phyloP scores from a whole-genome alignment of 2,797 vertebrate genomes.

The Tragopan temminckii region DNA sequence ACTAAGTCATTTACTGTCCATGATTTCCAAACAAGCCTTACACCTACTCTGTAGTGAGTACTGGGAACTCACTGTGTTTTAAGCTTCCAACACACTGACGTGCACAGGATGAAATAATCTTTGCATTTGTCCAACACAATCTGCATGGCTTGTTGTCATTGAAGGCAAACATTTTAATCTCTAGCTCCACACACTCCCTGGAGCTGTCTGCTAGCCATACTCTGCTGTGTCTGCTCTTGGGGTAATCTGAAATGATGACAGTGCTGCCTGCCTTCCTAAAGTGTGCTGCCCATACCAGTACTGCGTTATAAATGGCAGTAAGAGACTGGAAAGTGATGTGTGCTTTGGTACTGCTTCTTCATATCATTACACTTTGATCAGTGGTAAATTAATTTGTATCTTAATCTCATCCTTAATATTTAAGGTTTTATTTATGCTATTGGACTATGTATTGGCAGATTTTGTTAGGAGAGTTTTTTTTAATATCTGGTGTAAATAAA shows the following conservation, averaged over 20 bases:
- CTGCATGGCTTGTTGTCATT: background rate
- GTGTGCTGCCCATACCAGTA: background rate
- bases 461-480: slow-evolving; percentile 65
- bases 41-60: background rate
- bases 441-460: slow-evolving; percentile 52
- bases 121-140: fast-evolving
- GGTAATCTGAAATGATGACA: background rate
- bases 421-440: slow-evolving; percentile 24
- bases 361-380: slow-evolving; percentile 46
- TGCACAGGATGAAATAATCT: background rate
- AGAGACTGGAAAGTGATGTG: slow-evolving; percentile 8
- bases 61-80: background rate
- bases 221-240: background rate
- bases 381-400: slow-evolving; percentile 65
- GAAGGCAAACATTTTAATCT: background rate
- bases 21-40: background rate
- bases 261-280: background rate
- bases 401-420: slow-evolving; percentile 64
- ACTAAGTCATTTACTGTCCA: background rate
- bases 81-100: background rate
- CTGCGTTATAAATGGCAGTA: slow-evolving; percentile 23
- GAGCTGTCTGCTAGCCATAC: background rate
- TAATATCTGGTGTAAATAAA: slow-evolving; percentile 67
- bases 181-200: fast-evolving
- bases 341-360: slow-evolving; percentile 30